A percentile compares a stretch with the other conserved stretches of the same genome.
Conservation (phyloP, 2,888 invertebrate genomes). For the Aleiodes alternator region DNA sequence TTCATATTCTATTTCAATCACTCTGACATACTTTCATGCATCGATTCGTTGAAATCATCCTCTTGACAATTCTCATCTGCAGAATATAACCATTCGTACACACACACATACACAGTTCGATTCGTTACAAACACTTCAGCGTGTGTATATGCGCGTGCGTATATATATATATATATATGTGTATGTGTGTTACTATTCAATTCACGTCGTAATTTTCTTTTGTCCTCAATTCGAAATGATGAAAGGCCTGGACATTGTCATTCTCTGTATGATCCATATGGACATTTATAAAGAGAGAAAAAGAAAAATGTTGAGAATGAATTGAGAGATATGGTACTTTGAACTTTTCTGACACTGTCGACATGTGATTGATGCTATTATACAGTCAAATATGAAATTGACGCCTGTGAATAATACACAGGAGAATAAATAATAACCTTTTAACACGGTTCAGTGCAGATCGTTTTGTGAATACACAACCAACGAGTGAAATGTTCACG, state of each 20-base stretch:
- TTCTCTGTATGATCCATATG: not conserved
- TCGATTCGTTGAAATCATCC: conserved; percentile 31
- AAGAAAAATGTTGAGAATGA: not conserved
- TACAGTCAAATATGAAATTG: conserved; percentile 12
- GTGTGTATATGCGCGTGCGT: not conserved
- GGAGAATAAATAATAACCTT: conserved; percentile 10
- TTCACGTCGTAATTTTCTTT: conserved; percentile 22
- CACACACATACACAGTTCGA: conserved; percentile 19
- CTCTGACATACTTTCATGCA: conserved; percentile 23
- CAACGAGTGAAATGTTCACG: conserved; percentile 1
- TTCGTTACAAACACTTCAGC: not conserved
- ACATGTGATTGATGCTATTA: conserved; percentile 31
- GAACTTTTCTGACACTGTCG: conserved; percentile 1
- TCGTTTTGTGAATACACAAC: not conserved
- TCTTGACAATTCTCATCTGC: conserved; percentile 19
- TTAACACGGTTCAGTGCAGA: conserved; percentile 5
- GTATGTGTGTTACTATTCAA: not conserved
- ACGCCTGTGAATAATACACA: conserved; percentile 7
- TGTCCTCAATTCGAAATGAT: conserved; percentile 28
- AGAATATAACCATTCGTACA: conserved; percentile 19
- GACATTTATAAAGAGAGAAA: not conserved
- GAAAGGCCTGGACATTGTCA: conserved; percentile 26
- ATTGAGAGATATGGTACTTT: conserved; percentile 22
- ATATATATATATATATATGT: not conserved
- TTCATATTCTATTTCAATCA: not conserved